Evolutionary conservation across 2,888 invertebrate species (phyloP).

Genomic region (Lasioglossum zephyrum): DNA sequence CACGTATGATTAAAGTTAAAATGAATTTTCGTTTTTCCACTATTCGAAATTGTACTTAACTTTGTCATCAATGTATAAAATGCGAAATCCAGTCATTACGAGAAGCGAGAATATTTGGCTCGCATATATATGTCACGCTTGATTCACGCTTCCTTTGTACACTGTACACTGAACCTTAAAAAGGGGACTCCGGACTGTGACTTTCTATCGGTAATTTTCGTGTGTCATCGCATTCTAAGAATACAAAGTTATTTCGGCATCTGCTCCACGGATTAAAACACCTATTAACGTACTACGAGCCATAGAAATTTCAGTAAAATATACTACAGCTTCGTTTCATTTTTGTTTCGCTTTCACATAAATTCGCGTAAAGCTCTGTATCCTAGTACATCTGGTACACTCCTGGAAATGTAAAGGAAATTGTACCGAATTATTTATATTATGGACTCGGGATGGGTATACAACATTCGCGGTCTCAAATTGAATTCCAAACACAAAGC

Average conservation of each 20-base stretch:
- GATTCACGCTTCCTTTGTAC: not conserved
- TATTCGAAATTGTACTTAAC: too few relatives aligned
- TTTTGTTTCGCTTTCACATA: too few relatives aligned
- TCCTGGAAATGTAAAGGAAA: not conserved
- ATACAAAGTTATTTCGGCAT: not conserved
- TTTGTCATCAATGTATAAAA: not conserved
- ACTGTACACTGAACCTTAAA: not conserved
- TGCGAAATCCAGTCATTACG: not conserved
- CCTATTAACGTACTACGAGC: not conserved
- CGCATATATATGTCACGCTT: not conserved
- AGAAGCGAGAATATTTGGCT: not conserved
- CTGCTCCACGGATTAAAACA: not conserved
- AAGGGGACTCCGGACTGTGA: not conserved
- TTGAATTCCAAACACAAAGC: not conserved
- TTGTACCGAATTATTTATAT: not conserved
- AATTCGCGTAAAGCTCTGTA: too few relatives aligned
- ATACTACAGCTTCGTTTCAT: not conserved
- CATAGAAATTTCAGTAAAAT: not conserved
- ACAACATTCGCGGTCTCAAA: not conserved
- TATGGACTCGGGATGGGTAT: not conserved
- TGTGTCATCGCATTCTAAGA: slow-evolving; percentile 1
- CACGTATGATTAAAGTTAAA: too few relatives aligned
- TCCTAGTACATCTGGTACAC: too few relatives aligned
- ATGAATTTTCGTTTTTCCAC: too few relatives aligned
- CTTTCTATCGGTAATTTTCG: not conserved